Percentiles rank a stretch among this genome's conserved stretches.
Evolutionary conservation across 2,888 invertebrate genomes (phyloP).

Genomic region (Heliconius hortense): DNA sequence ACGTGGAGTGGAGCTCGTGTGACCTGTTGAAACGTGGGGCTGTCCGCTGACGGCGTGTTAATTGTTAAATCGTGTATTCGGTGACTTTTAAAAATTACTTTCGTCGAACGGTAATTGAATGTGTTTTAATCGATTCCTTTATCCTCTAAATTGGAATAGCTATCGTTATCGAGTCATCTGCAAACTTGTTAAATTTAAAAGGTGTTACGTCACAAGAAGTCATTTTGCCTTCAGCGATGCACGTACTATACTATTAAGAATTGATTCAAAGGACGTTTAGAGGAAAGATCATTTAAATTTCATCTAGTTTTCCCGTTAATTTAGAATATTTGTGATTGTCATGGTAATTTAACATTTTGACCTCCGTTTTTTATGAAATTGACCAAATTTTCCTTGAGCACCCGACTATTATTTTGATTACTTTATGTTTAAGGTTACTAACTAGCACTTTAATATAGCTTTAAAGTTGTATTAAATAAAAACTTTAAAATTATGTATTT

Average conservation of each 20-base stretch:
- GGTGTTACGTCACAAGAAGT: background rate
- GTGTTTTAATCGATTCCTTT: background rate
- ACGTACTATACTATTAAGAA: constrained; percentile 10
- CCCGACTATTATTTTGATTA: background rate
- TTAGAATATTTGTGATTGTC: constrained; percentile 29
- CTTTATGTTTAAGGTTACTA: background rate
- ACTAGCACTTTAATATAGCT: background rate
- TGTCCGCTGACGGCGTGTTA: constrained; percentile 36
- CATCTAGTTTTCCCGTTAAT: constrained; percentile 38
- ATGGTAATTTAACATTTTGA: background rate
- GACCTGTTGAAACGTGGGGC: constrained; percentile 34
- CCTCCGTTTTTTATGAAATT: background rate
- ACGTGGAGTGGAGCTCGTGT: constrained; percentile 28
- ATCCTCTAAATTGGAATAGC: background rate
- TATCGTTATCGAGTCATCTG: background rate
- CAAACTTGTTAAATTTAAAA: too few relatives aligned
- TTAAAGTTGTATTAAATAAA: background rate
- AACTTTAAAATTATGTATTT: background rate
- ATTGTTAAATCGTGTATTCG: constrained; percentile 33
- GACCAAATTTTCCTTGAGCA: constrained; percentile 4
- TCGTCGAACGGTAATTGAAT: background rate
- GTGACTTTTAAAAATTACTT: constrained; percentile 4
- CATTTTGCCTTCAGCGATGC: background rate
- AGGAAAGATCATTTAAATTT: constrained; percentile 34
- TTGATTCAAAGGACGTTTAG: constrained; percentile 30